Percentiles rank a stretch among this genome's conserved stretches.
These are phyloP conservation scores for Psittacula derbiana DNA, from an alignment of 2,797 vertebrate genomes.

Conservation along the genomic window DNA sequence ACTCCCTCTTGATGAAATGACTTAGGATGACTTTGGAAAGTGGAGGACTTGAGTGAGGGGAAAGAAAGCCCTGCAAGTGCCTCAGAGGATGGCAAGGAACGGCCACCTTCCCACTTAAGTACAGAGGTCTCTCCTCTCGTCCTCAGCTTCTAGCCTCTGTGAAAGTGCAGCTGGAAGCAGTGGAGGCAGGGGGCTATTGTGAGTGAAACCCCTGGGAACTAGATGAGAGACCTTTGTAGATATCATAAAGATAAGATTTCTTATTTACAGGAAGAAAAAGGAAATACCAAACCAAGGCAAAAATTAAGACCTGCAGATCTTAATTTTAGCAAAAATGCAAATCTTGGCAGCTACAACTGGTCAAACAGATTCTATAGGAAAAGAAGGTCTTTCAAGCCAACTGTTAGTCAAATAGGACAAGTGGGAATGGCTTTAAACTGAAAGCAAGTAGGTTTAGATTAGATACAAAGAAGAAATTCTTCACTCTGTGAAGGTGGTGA, in stretches of 20 bases:
- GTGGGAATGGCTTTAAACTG: background rate
- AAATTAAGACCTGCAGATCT: background rate
- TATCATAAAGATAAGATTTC: background rate
- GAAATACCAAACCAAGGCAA: background rate
- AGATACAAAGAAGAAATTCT: background rate
- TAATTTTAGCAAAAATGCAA: background rate
- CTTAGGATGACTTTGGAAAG: background rate
- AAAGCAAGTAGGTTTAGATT: background rate
- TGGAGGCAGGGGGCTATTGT: accelerated
- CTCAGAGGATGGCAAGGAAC: background rate
- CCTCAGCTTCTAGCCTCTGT: background rate
- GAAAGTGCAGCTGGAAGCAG: background rate
- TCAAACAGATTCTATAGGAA: background rate
- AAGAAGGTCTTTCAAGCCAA: background rate
- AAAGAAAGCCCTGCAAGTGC: background rate
- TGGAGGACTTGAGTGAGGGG: background rate
- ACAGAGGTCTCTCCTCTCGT: background rate
- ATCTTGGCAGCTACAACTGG: background rate
- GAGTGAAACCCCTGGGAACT: background rate
- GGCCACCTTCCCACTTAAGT: background rate
- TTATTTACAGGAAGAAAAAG: background rate
- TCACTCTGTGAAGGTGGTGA: background rate
- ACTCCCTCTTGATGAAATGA: background rate
- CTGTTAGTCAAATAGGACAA: background rate
- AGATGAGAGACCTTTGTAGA: background rate